Percentiles rank a stretch among this genome's conserved stretches.
These are phyloP conservation scores for Caranx melampygus DNA, from an alignment of 2,113 vertebrate species.

Conservation along the genomic window DNA sequence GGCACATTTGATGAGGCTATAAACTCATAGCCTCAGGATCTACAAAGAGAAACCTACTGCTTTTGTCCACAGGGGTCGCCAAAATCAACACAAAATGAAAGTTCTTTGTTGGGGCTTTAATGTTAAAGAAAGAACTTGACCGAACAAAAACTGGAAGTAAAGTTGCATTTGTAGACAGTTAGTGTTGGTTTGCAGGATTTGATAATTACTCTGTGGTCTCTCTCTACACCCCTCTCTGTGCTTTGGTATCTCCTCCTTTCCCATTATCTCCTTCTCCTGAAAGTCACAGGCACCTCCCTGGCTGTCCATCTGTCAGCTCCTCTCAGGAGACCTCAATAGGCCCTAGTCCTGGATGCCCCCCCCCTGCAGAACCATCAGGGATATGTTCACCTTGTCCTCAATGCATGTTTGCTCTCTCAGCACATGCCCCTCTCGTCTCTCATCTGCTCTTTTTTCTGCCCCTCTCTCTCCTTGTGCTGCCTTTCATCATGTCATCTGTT, in stretches of 20 bases:
- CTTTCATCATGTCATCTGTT: slow-evolving; percentile 34
- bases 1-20: no score
- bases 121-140: no score
- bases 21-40: no score
- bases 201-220: neutral
- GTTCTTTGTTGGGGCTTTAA: no score
- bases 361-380: neutral
- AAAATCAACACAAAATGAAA: no score
- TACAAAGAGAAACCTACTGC: no score
- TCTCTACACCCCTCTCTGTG: neutral
- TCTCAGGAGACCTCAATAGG: slow-evolving; percentile 44
- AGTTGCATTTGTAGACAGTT: neutral
- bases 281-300: neutral
- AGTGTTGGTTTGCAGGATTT: neutral
- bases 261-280: neutral
- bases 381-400: slow-evolving; percentile 40
- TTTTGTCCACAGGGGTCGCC: no score
- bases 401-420: slow-evolving; percentile 14
- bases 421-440: slow-evolving; percentile 14
- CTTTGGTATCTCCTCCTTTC: neutral
- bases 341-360: slow-evolving; percentile 17
- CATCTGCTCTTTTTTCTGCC: neutral
- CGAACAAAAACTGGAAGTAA: neutral
- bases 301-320: slow-evolving; percentile 40
- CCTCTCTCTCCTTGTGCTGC: neutral